Evolutionary conservation across 1,140 invertebrate species (phyloP).

Genomic region (Wasmannia auropunctata): DNA sequence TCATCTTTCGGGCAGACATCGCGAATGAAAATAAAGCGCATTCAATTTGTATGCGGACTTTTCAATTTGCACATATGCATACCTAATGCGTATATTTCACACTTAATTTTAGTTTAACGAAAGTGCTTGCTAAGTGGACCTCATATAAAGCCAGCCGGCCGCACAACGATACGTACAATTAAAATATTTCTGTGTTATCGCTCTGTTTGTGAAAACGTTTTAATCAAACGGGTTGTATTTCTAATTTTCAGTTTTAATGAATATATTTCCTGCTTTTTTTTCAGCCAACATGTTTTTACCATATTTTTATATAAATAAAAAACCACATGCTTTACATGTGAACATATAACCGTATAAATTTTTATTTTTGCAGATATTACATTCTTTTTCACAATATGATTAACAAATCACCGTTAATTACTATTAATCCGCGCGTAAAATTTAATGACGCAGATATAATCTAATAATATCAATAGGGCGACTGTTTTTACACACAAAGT

Average conservation of each 20-base stretch:
- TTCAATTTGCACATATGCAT: constrained; percentile 58
- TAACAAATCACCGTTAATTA: background rate
- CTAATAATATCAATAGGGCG: background rate
- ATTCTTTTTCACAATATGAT: background rate
- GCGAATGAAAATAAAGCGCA: constrained; percentile 50
- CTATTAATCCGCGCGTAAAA: background rate
- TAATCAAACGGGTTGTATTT: constrained; percentile 16
- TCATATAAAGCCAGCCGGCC: background rate
- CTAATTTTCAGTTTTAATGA: constrained; percentile 16
- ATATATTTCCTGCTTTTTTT: background rate
- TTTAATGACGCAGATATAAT: background rate
- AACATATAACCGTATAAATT: background rate
- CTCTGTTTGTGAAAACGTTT: constrained; percentile 1
- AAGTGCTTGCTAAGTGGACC: constrained; percentile 30
- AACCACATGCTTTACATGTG: background rate
- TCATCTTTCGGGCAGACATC: background rate
- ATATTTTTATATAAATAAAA: background rate
- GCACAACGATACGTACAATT: background rate
- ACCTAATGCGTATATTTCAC: constrained; percentile 39
- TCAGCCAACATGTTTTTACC: background rate
- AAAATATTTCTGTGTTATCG: constrained; percentile 27
- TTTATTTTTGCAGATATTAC: background rate
- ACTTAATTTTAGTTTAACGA: constrained; percentile 55
- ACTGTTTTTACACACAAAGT: background rate
- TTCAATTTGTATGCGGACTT: constrained; percentile 49